phyloP scores from a whole-genome alignment of 2,113 vertebrate species.

The Muscicapa adusta region DNA sequence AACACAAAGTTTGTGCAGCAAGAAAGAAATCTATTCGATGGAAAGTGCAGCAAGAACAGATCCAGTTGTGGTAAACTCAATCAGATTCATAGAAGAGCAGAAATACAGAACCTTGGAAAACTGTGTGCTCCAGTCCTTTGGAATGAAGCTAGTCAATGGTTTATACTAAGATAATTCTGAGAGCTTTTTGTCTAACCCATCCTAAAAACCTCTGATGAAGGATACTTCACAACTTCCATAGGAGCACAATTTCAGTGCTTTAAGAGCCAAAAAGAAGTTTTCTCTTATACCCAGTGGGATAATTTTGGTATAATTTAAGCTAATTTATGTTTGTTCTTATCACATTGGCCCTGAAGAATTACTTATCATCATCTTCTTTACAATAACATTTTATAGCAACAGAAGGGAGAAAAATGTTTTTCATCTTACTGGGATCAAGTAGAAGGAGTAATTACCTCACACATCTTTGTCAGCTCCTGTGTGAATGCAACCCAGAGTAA shows the following conservation, averaged over 20 bases:
- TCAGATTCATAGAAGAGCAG: not conserved
- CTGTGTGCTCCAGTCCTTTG: not conserved
- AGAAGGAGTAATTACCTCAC: conserved; percentile 10
- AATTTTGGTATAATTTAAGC: not conserved
- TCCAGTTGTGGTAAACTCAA: not conserved
- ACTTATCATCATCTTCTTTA: not conserved
- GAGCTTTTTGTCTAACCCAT: not conserved
- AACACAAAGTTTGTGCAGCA: not conserved
- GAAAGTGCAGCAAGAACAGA: not conserved
- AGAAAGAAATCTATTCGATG: not conserved
- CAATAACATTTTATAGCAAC: not conserved
- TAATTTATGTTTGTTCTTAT: not conserved
- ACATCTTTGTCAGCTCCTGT: not conserved
- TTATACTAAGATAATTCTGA: not conserved
- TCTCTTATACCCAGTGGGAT: not conserved
- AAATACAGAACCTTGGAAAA: not conserved
- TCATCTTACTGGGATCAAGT: not conserved
- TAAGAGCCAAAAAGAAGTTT: not conserved
- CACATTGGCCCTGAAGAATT: not conserved
- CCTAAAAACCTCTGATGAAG: not conserved
- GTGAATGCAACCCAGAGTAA: not conserved
- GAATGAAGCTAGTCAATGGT: not conserved
- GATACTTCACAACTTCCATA: not conserved
- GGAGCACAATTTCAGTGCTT: not conserved
- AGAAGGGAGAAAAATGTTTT: not conserved